A percentile compares a stretch with the other conserved stretches of the same genome.
These are phyloP conservation scores for Nannospalax galili DNA, from an alignment of 2,113 vertebrate species.

Conservation along the genomic window DNA sequence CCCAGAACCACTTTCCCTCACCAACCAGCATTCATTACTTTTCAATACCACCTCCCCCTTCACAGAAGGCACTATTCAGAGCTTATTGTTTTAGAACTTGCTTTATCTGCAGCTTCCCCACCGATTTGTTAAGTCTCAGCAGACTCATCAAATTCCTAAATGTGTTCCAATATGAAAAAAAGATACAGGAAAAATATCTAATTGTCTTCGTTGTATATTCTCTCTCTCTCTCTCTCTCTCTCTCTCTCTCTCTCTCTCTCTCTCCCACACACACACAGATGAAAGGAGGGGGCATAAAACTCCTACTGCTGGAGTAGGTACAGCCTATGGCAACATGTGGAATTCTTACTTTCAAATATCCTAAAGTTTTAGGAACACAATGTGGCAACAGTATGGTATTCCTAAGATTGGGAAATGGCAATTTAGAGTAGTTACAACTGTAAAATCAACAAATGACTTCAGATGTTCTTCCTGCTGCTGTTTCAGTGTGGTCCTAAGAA, in stretches of 20 bases:
- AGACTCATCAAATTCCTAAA: neutral
- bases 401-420: neutral
- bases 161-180: neutral
- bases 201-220: too few relatives aligned
- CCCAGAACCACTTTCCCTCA: neutral
- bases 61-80: neutral
- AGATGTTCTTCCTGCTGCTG: slow-evolving; percentile 29
- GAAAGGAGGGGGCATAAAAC: neutral
- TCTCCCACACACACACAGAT: too few relatives aligned
- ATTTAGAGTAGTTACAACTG: neutral
- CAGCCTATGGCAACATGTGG: neutral
- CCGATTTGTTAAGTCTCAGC: neutral
- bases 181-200: neutral
- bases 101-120: neutral
- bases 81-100: neutral
- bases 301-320: neutral
- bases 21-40: neutral
- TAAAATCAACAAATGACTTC: neutral
- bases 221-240: too few relatives aligned
- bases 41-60: neutral
- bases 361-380: slow-evolving; percentile 25
- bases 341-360: neutral
- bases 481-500: slow-evolving; percentile 12
- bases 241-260: too few relatives aligned
- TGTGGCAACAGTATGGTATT: slow-evolving; percentile 14